Conservation (phyloP, 2,888 invertebrate species). For the Dryococelus australis region DNA sequence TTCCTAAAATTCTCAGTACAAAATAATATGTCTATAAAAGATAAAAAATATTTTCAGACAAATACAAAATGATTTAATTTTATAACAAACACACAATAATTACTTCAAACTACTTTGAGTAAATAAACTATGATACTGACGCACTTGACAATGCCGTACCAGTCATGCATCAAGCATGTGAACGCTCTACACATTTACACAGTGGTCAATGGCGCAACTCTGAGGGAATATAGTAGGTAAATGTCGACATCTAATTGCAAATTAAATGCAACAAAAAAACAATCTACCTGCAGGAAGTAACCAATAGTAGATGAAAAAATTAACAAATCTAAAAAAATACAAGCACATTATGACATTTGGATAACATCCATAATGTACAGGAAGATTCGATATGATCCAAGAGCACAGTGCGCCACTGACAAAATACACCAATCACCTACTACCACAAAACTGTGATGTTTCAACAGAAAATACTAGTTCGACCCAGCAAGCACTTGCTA, state of each 20-base stretch:
- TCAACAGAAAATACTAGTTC: slow-evolving; percentile 4
- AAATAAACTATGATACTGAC: slow-evolving; percentile 12
- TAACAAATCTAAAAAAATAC: background rate
- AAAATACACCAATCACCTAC: background rate
- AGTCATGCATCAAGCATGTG: background rate
- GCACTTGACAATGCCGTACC: slow-evolving; percentile 16
- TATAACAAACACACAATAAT: background rate
- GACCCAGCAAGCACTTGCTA: slow-evolving; percentile 16
- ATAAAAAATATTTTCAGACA: slow-evolving; percentile 34
- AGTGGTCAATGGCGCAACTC: background rate
- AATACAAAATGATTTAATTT: background rate
- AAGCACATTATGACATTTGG: background rate
- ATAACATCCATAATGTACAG: background rate
- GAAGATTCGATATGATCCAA: background rate
- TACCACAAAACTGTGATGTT: slow-evolving; percentile 16
- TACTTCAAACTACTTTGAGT: slow-evolving; percentile 27
- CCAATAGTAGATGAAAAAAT: background rate
- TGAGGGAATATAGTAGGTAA: background rate
- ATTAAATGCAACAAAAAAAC: background rate
- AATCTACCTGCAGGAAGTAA: too few species aligned
- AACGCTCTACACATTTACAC: background rate
- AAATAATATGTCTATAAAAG: slow-evolving; percentile 36
- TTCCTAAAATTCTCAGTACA: slow-evolving; percentile 35
- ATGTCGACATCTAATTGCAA: background rate
- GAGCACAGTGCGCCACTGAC: background rate